These are phyloP conservation scores for Lucinisca nassula DNA, from an alignment of 2,888 invertebrate genomes.

Conservation along the genomic window DNA sequence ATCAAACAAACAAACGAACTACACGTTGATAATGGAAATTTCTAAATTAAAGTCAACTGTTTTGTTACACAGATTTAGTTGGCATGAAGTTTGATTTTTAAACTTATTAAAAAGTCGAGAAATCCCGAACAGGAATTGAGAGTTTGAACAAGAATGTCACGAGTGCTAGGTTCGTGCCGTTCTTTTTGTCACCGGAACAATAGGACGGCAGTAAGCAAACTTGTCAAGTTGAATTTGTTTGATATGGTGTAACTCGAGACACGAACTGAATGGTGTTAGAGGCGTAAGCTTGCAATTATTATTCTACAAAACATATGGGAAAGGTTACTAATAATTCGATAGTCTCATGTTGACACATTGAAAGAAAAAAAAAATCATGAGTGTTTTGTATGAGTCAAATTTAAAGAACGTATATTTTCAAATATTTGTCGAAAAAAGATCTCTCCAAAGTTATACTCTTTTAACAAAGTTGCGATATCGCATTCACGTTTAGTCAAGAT, in stretches of 20 bases:
- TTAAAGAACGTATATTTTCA: neutral
- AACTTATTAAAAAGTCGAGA: neutral
- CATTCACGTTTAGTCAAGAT: too few relatives aligned
- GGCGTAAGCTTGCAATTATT: neutral
- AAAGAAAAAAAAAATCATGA: neutral
- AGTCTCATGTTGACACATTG: constrained; percentile 8
- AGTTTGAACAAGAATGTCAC: constrained; percentile 10
- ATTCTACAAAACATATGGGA: neutral
- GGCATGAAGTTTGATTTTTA: neutral
- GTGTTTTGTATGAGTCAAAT: neutral
- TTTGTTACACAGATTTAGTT: neutral
- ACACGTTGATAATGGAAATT: too few relatives aligned
- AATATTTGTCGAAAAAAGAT: neutral
- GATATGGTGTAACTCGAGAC: constrained; percentile 12
- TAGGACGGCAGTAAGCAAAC: constrained; percentile 6
- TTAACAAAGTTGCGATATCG: neutral
- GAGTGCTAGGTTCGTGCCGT: constrained; percentile 2
- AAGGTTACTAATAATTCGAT: constrained; percentile 15
- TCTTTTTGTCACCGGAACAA: constrained; percentile 8
- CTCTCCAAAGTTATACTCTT: neutral
- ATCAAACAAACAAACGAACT: too few relatives aligned
- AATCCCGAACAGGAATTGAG: constrained; percentile 1
- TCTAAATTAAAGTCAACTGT: too few relatives aligned
- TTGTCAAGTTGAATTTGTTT: constrained; percentile 5
- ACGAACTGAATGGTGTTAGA: neutral